Percentiles rank a stretch among this genome's conserved stretches.
phyloP scores from a whole-genome alignment of 2,888 invertebrate species.

The Rambutsinella grinnellia region DNA sequence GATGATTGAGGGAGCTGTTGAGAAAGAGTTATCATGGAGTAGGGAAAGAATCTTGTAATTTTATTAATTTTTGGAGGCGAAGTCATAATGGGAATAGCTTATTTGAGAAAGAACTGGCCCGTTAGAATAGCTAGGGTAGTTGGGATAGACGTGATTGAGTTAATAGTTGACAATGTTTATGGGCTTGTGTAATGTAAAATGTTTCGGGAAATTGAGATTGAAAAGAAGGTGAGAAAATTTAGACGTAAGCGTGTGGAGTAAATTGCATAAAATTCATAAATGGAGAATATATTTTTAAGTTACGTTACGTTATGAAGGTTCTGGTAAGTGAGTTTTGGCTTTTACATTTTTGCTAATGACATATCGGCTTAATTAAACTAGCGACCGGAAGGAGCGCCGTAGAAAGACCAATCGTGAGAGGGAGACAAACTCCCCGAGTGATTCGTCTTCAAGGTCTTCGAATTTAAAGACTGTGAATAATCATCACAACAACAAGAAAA shows the following conservation, averaged over 20 bases:
- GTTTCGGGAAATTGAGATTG: constrained; percentile 42
- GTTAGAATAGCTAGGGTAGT: not conserved
- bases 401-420: constrained; percentile 63
- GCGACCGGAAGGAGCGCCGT: constrained; percentile 66
- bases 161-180: constrained; percentile 38
- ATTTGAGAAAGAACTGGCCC: not conserved
- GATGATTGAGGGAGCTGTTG: too few species aligned
- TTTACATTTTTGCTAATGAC: constrained; percentile 9
- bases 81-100: constrained; percentile 8
- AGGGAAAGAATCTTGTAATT: not conserved
- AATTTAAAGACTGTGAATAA: constrained; percentile 54
- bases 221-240: not conserved
- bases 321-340: constrained; percentile 6
- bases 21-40: not conserved
- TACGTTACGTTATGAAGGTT: constrained; percentile 4
- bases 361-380: constrained; percentile 17
- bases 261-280: not conserved
- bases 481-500: constrained; percentile 61
- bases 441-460: constrained; percentile 57
- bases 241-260: not conserved
- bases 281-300: not conserved
- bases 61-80: not conserved
- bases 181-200: constrained; percentile 52
- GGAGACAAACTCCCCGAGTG: constrained; percentile 63
- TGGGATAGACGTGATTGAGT: not conserved